Evolutionary conservation across 2,888 invertebrate species (phyloP), one percentile per base, ranked within the genome.

Genomic region (Elaeidobius kamerunicus): DNA sequence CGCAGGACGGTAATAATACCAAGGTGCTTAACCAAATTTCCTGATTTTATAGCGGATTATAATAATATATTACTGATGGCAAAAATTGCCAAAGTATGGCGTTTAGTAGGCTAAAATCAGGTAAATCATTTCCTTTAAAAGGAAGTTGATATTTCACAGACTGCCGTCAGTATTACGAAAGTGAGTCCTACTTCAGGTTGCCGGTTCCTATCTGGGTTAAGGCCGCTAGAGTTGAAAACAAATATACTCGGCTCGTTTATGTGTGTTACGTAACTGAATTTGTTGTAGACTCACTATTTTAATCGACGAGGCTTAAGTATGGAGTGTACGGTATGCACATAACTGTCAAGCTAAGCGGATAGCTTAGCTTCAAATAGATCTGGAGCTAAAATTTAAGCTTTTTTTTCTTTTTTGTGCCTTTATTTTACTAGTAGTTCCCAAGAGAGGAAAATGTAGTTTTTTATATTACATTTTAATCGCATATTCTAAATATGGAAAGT

Each of bases 111-210:
- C n/a, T n/a, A n/a, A n/a, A n/a, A n/a, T n/a, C n/a, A n/a, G n/a
- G n/a, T 39, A 47, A 53, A 53, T 48, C 28, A 43, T 53, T 53
- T 53, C 53, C 53, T 53, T 16, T 52, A 56, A 56, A 56, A 56
- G 56, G 56, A 56, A 56, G 56, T 56, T 53, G 53, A 56, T 53
- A 53, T 53, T 56, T 53, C 53, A 49, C 56, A 47, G 52, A 52
- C 44, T 52, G 52, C 52, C 52, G 56, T 47, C 48, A 34, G 39
- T 34, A 48, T 56, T 56, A 39, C 56, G 56, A 56, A 56, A 56
- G 52, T 56, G 41, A 53, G 52, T 52, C 56, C 56, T 56, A 56
- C 56, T 56, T 56, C 45, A 45, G 47, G 48, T 47, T 48, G 52
- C 56, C 52, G 52, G 52, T 45, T 46, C 52, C 34, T 36, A 56